Percentiles rank a stretch among this genome's conserved stretches.
These are phyloP conservation scores for Planiliza haematocheilus DNA, from an alignment of 2,113 vertebrate genomes.

Conservation along the genomic window DNA sequence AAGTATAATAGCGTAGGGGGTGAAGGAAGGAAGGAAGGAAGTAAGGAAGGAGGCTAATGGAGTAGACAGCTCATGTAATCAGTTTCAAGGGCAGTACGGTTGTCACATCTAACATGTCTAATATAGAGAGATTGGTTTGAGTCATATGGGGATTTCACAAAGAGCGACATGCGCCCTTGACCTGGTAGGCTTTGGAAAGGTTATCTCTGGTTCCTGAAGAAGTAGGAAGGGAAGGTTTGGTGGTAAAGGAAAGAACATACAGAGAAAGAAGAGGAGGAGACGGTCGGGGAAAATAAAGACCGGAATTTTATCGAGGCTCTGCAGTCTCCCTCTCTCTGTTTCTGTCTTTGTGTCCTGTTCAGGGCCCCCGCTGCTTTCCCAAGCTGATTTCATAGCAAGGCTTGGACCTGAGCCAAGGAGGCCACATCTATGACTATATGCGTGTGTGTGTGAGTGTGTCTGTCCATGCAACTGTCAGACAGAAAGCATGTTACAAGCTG, in stretches of 20 bases:
- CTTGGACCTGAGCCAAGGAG: conserved; percentile 69
- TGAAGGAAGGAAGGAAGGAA: neutral
- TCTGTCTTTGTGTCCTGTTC: conserved; percentile 71
- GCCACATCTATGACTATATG: conserved; percentile 46
- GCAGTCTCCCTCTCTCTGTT: conserved; percentile 56
- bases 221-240: conserved; percentile 43
- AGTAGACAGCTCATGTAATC: conserved; percentile 24
- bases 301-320: conserved; percentile 75
- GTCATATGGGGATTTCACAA: conserved; percentile 49
- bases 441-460: conserved; percentile 39
- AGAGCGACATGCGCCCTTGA: conserved; percentile 48
- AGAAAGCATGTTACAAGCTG: conserved; percentile 30
- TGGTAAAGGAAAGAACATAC: conserved; percentile 63
- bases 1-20: conserved; percentile 35
- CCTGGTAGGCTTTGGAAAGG: conserved; percentile 24
- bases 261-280: conserved; percentile 53
- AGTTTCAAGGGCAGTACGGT: conserved; percentile 17
- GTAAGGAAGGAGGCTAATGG: too few species aligned
- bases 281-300: conserved; percentile 73
- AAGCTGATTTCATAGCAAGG: conserved; percentile 76
- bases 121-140: conserved; percentile 30
- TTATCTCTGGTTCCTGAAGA: conserved; percentile 38
- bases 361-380: conserved; percentile 75
- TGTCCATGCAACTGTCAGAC: conserved; percentile 10
- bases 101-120: conserved; percentile 42